Evolutionary conservation across 2,113 vertebrate genomes (phyloP), one percentile per base, ranked within the genome.

Genomic region (Ramphastos sulfuratus): DNA sequence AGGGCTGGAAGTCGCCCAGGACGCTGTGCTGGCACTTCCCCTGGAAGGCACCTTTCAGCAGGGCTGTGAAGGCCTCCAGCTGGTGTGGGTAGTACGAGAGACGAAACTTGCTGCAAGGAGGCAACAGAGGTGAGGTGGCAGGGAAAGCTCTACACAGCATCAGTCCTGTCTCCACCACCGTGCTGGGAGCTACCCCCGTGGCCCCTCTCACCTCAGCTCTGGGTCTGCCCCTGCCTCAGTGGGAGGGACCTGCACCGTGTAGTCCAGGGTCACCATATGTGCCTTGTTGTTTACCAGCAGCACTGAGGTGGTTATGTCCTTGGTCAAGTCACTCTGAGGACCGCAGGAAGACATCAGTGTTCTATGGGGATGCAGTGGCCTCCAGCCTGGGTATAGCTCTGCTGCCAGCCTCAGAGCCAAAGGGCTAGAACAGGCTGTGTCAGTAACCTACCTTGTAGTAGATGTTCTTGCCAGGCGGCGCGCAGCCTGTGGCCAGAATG

Each of bases 261-360:
- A 99, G 97, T 99, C 99, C 97, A 99, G 96, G 14, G 99, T 99
- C 89, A 99, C 98, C 99, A 99, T 99, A 82, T 99, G 98, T 3
- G 99, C 98, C 66, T 98, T 99, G 93, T 97, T 99, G 97, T 99
- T 98, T 12, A 99, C 98, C 92, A 98, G 98, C 92, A 99, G 97
- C 94, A 99, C 99, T 0, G 99, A 99, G 2, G 99, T 99, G 31
- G 98, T 98, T 93, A 99, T 99, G 94, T 99, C 98, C 96, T 99
- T 98, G 83, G 98, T 99, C 59, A 99, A 92, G 89, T 99, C 99
- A 48, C 99, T 99, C 99, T 99, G 96, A 55, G 92, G 93, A 82
- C 74, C 79, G 3, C 59, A 48, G 56, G 10, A 91, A 7, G 42
- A 69, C 0, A 1, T 19, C 31, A 35, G 70, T 56, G 48, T 65